Evolutionary conservation across 1,140 invertebrate genomes (phyloP).

Genomic region (Alviniconcha marisindica): DNA sequence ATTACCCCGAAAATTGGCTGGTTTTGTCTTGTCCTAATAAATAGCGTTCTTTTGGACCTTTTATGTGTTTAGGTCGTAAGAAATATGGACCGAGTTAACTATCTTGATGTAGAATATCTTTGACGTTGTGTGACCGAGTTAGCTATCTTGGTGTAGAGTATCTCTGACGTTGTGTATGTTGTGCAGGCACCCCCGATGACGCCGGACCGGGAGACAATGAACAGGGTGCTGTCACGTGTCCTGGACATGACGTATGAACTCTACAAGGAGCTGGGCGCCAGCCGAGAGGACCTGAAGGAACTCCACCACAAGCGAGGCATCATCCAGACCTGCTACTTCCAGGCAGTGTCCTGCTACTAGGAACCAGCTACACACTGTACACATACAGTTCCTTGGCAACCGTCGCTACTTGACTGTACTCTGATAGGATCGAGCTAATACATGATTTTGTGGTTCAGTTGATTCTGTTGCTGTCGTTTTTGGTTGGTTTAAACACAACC

Average conservation of each 20-base stretch:
- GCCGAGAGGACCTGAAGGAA: constrained; percentile 47
- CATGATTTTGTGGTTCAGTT: too few relatives aligned
- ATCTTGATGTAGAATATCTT: background rate
- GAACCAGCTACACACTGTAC: too few relatives aligned
- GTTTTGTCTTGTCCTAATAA: background rate
- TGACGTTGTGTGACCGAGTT: background rate
- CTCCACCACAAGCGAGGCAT: constrained; percentile 55
- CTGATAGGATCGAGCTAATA: too few relatives aligned
- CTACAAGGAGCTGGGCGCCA: constrained; percentile 52
- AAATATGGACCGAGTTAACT: too few relatives aligned
- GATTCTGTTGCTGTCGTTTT: too few relatives aligned
- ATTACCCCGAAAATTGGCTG: too few relatives aligned
- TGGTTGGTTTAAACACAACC: too few relatives aligned
- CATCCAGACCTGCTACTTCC: constrained; percentile 61
- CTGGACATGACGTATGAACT: constrained; percentile 60
- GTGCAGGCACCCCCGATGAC: constrained; percentile 2
- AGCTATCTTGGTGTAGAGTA: too few relatives aligned
- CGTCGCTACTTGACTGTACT: too few relatives aligned
- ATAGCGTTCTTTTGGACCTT: too few relatives aligned
- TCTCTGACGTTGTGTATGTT: background rate
- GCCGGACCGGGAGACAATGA: constrained; percentile 48
- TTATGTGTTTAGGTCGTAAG: too few relatives aligned
- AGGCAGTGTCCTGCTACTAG: constrained; percentile 59
- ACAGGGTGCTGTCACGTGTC: constrained; percentile 50
- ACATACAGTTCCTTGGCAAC: too few relatives aligned